A percentile compares a stretch with the other conserved stretches of the same genome.
Evolutionary conservation across 1,140 invertebrate genomes (phyloP).

Genomic region (Heliconius melpomene): DNA sequence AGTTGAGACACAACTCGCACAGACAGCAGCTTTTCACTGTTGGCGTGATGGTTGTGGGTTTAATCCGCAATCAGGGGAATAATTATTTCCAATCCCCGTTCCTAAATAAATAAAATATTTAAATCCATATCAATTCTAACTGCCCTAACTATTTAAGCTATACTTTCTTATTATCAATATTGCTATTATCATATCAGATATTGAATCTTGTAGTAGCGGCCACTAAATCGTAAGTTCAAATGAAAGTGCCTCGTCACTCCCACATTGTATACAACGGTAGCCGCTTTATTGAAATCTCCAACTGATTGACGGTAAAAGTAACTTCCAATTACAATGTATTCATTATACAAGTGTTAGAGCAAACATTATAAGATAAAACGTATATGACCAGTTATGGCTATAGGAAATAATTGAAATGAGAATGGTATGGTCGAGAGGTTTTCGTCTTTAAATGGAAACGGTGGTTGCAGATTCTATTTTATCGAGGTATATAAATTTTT

Average conservation of each 20-base stretch:
- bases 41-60: no score
- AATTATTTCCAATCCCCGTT: no score
- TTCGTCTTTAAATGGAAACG: no score
- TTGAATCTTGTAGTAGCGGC: background rate
- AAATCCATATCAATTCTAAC: no score
- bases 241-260: slow-evolving; percentile 56
- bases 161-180: background rate
- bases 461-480: background rate
- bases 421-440: no score
- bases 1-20: no score
- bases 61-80: no score
- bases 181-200: background rate
- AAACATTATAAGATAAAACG: slow-evolving; percentile 2
- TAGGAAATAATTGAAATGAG: background rate
- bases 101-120: no score
- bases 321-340: slow-evolving; percentile 33
- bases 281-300: slow-evolving; percentile 42
- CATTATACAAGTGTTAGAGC: slow-evolving; percentile 39
- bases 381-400: background rate
- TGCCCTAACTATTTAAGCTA: background rate
- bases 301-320: slow-evolving; percentile 36
- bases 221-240: slow-evolving; percentile 64
- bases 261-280: slow-evolving; percentile 50
- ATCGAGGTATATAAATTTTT: no score
- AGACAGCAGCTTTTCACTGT: no score